A percentile compares a stretch with the other conserved stretches of the same genome.
Evolutionary conservation across 2,888 invertebrate genomes (phyloP).

Genomic region (Cerceris rybyensis): DNA sequence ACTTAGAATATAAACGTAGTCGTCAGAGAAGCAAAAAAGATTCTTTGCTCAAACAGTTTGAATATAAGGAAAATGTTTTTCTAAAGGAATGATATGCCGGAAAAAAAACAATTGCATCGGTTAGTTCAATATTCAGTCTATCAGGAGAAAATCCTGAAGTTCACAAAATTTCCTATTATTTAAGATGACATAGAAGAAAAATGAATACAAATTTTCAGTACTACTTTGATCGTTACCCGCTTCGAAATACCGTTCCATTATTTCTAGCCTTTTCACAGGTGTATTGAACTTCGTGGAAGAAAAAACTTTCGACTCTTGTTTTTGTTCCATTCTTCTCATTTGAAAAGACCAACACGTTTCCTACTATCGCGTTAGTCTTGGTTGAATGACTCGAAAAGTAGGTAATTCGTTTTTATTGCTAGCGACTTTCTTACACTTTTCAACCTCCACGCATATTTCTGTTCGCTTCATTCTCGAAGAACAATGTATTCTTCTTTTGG

Average conservation of each 20-base stretch:
- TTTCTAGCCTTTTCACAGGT: not conserved
- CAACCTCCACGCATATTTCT: not conserved
- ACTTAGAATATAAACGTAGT: no score
- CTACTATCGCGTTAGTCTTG: slow-evolving; percentile 2
- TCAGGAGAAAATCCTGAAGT: no score
- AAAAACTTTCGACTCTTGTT: not conserved
- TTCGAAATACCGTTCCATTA: slow-evolving; percentile 1
- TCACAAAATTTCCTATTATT: no score
- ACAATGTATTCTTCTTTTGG: no score
- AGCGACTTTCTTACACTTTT: not conserved
- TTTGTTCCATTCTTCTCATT: not conserved
- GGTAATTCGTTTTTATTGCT: not conserved
- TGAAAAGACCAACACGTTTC: not conserved
- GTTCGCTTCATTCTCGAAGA: not conserved
- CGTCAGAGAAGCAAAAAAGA: no score
- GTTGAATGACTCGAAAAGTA: not conserved
- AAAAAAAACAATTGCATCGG: no score
- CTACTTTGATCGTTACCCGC: slow-evolving; percentile 10
- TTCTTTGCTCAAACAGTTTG: no score
- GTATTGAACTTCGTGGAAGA: not conserved
- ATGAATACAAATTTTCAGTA: no score
- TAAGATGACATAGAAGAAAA: no score
- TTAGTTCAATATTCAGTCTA: no score
- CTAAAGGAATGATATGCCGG: no score
- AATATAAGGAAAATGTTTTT: no score